A percentile compares a stretch with the other conserved stretches of the same genome.
phyloP scores from a whole-genome alignment of 2,888 invertebrate species.

The Geotrupes spiniger region DNA sequence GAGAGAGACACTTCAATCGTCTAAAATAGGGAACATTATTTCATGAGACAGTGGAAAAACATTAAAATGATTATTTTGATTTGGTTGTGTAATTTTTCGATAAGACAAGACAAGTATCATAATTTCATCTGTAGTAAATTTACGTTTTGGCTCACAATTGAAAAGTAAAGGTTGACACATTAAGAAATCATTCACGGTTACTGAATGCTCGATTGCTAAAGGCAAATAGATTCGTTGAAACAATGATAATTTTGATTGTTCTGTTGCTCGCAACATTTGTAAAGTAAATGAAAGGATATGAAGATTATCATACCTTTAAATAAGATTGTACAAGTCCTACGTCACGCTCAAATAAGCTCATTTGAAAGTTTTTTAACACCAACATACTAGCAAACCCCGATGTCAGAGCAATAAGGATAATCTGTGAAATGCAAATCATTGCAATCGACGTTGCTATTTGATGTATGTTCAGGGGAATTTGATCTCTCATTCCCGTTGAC shows the following conservation, averaged over 20 bases:
- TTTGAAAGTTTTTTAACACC: slow-evolving; percentile 14
- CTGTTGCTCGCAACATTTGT: too few relatives aligned
- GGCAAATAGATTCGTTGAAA: too few relatives aligned
- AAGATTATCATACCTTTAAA: slow-evolving; percentile 7
- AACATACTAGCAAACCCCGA: slow-evolving; percentile 22
- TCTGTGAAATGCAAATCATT: slow-evolving; percentile 15
- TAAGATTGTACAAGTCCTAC: slow-evolving; percentile 7
- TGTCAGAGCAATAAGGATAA: slow-evolving; percentile 13
- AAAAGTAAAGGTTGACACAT: too few relatives aligned
- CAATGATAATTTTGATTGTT: too few relatives aligned
- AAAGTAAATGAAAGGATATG: not conserved
- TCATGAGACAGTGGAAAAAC: too few relatives aligned
- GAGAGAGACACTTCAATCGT: slow-evolving; percentile 19
- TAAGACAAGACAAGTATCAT: too few relatives aligned
- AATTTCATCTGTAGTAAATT: too few relatives aligned
- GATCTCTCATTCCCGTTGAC: slow-evolving; percentile 14
- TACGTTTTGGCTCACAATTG: too few relatives aligned
- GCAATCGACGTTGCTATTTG: slow-evolving; percentile 15
- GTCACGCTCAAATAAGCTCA: slow-evolving; percentile 20
- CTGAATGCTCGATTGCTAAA: too few relatives aligned
- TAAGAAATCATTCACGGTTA: too few relatives aligned
- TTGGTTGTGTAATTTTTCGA: too few relatives aligned
- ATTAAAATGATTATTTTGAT: too few relatives aligned
- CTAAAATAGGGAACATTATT: slow-evolving; percentile 1
- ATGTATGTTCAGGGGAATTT: slow-evolving; percentile 11